A percentile compares a stretch with the other conserved stretches of the same genome.
Evolutionary conservation across 2,113 vertebrate species (phyloP).

Genomic region (Lophura nycthemera): DNA sequence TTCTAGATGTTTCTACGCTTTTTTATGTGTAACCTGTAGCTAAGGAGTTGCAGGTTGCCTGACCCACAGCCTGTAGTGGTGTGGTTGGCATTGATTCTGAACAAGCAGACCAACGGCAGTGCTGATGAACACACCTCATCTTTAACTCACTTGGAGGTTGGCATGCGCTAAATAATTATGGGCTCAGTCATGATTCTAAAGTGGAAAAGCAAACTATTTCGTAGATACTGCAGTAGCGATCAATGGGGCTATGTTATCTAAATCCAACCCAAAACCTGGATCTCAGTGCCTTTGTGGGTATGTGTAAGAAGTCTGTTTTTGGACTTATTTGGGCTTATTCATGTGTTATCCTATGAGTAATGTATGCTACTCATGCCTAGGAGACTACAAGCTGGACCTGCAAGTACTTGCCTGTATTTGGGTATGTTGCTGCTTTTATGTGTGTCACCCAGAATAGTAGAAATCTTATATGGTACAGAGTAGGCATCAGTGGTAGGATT

Average conservation of each 20-base stretch:
- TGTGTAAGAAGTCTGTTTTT: not conserved
- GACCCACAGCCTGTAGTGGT: not conserved
- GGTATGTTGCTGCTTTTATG: not conserved
- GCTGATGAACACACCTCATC: not conserved
- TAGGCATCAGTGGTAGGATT: not conserved
- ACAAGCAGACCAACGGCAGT: not conserved
- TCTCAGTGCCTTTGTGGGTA: not conserved
- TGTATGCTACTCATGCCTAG: not conserved
- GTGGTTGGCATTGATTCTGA: not conserved
- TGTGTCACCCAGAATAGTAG: not conserved
- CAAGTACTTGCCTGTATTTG: not conserved
- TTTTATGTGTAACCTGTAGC: not conserved
- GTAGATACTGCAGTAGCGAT: not conserved
- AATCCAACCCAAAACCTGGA: not conserved
- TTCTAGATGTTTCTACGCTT: not conserved
- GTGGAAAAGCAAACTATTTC: not conserved
- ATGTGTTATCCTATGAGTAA: not conserved
- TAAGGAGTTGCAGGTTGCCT: not conserved
- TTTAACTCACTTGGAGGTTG: not conserved
- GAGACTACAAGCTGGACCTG: fast-evolving
- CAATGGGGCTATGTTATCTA: too few relatives aligned
- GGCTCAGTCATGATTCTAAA: not conserved
- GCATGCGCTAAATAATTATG: not conserved
- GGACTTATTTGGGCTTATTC: not conserved
- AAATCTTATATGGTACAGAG: not conserved